phyloP scores from a whole-genome alignment of 2,888 invertebrate species.

The Azorinus chamasolen region DNA sequence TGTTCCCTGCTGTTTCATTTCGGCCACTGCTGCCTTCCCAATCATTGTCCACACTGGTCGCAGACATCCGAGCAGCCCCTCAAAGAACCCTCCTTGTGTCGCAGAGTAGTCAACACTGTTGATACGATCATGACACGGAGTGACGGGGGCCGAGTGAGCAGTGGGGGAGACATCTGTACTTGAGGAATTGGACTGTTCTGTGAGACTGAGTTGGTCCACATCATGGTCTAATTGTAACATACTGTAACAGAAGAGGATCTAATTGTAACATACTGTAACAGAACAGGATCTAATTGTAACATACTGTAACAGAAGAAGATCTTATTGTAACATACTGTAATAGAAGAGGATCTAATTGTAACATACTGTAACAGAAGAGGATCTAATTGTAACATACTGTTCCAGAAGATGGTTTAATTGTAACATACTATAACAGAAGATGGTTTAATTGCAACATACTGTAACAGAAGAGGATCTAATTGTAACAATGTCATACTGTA shows the following conservation, averaged over 20 bases:
- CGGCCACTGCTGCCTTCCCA: constrained; percentile 89
- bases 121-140: constrained; percentile 75
- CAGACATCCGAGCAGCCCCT: constrained; percentile 94
- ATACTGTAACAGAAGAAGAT: too few species aligned
- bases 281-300: too few species aligned
- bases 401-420: constrained; percentile 84
- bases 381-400: too few species aligned
- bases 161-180: constrained; percentile 77
- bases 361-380: too few species aligned
- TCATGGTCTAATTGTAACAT: constrained; percentile 85
- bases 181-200: constrained; percentile 75
- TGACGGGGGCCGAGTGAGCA: constrained; percentile 82
- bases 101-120: constrained; percentile 79
- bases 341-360: too few species aligned
- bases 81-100: constrained; percentile 83
- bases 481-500: too few species aligned
- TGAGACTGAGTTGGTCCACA: constrained; percentile 79
- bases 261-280: too few species aligned
- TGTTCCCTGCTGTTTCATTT: constrained; percentile 83
- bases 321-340: too few species aligned
- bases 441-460: too few species aligned
- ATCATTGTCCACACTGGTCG: constrained; percentile 95
- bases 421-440: too few species aligned
- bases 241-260: constrained; percentile 79
- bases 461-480: too few species aligned